These are phyloP conservation scores for Vombatus ursinus DNA, from an alignment of 2,113 vertebrate genomes.

Conservation along the genomic window DNA sequence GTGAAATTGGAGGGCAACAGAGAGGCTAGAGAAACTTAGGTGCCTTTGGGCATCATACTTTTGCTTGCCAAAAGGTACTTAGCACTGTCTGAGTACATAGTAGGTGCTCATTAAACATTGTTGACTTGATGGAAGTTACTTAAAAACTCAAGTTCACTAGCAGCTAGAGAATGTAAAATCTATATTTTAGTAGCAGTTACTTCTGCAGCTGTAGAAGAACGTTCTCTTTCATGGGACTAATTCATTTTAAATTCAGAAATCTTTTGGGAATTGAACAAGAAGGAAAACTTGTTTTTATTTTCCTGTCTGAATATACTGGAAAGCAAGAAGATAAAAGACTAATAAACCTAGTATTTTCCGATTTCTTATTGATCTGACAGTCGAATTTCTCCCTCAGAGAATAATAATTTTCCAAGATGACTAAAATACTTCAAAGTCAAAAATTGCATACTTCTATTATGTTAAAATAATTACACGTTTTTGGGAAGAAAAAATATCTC, in stretches of 20 bases:
- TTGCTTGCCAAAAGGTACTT: background rate
- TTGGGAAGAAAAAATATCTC: background rate
- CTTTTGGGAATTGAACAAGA: slow-evolving; percentile 22
- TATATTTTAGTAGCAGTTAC: background rate
- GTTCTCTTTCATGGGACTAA: slow-evolving; percentile 30
- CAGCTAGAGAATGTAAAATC: background rate
- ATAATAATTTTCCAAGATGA: background rate
- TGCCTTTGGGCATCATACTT: background rate
- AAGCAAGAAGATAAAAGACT: background rate
- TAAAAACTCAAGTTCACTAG: background rate
- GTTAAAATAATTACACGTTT: background rate
- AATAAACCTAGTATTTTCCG: slow-evolving; percentile 24
- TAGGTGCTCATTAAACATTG: background rate
- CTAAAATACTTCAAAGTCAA: background rate
- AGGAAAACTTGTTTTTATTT: slow-evolving; percentile 30
- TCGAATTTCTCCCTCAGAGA: background rate
- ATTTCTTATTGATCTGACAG: background rate
- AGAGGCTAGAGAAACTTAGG: background rate
- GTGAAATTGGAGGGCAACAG: background rate
- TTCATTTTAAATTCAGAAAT: slow-evolving; percentile 49
- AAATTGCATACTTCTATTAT: background rate
- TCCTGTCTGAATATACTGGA: slow-evolving; percentile 15
- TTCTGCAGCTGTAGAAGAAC: slow-evolving; percentile 29
- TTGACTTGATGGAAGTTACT: background rate
- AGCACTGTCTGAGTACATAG: background rate